Evolutionary conservation across 2,113 vertebrate species (phyloP), one percentile per base, ranked within the genome.

Genomic region (Elachura formosa): DNA sequence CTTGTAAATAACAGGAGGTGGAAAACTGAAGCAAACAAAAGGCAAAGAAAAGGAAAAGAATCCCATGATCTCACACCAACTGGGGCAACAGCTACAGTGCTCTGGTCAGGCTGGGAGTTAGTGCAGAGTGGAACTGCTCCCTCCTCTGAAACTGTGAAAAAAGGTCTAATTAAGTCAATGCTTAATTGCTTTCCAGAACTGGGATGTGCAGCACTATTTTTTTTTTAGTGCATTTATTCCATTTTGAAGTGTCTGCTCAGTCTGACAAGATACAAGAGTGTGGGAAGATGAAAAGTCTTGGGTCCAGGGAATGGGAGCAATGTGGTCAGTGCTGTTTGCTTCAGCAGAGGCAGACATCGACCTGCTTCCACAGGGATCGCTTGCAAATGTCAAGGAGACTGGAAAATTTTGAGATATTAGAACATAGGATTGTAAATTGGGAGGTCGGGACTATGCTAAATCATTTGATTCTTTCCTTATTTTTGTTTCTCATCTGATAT

Each of bases 11-110:
- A 91, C 4, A 94, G 49, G 74, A 81, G 91, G 79, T 78, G 56
- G 69, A 77, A 96, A 92, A 91, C 77, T 93, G 94, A 93, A 95
- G 90, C 92, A 94, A 96, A 33, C 67, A 80, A 67, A 45, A 92
- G 66, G 61, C 69, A 84, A 56, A 58, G 68, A 38, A 87, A 79
- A 74, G 55, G 55, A 74, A 75, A 90, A 46, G 31, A 90, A 88
- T 62, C 62, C 24, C 58, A 76, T 82, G 81, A 94, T 84, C 77
- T 94, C 89, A 93, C 66, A 87, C 12, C 58, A 87, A 17, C n/a
- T 48, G 14, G 33, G 77, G 56, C 31, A 92, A 34, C 18, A 75
- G 62, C 52, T 48, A 41, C 36, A 79, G 55, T 40, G 34, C 49
- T 52, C 46, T 56, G n/a, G 52, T 56, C 69, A 81, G n/a, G 49